Conservation (phyloP, 2,113 vertebrate species). For the Corydoras maculifer region DNA sequence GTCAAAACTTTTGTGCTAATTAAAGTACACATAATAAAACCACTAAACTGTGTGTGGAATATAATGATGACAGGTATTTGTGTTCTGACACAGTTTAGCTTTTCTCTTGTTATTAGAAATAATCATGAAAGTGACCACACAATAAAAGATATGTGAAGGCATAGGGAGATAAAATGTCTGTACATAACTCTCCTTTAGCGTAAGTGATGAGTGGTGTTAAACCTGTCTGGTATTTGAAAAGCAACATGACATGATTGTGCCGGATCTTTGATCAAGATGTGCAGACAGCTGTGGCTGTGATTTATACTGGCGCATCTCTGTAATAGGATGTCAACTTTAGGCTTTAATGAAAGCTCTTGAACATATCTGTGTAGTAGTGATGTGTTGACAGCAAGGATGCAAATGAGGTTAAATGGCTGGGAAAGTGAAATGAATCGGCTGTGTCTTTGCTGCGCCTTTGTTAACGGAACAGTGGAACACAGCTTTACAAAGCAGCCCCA, state of each 20-base stretch:
- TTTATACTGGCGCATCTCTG: slow-evolving; percentile 70
- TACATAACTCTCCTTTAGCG: slow-evolving; percentile 65
- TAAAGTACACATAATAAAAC: too few relatives aligned
- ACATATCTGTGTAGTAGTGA: slow-evolving; percentile 58
- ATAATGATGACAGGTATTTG: background rate
- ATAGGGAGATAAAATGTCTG: slow-evolving; percentile 52
- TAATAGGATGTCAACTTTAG: slow-evolving; percentile 85
- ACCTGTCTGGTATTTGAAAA: slow-evolving; percentile 63
- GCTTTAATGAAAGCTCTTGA: slow-evolving; percentile 71
- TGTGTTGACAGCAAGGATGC: slow-evolving; percentile 68
- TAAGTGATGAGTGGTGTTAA: slow-evolving; percentile 63
- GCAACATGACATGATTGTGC: slow-evolving; percentile 64
- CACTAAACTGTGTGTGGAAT: background rate
- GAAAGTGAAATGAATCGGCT: slow-evolving; percentile 63
- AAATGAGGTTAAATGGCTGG: slow-evolving; percentile 72
- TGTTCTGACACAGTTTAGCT: background rate
- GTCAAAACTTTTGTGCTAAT: too few relatives aligned
- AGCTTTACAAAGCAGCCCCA: slow-evolving; percentile 45
- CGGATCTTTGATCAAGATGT: slow-evolving; percentile 70
- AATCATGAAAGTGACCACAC: slow-evolving; percentile 23
- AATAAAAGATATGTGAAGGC: too few relatives aligned
- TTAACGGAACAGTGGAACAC: background rate
- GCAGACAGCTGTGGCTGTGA: slow-evolving; percentile 52
- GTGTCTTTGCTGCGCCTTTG: slow-evolving; percentile 1
- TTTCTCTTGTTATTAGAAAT: slow-evolving; percentile 26